These are phyloP conservation scores for Ceratosolen solmsi DNA, from an alignment of 1,140 invertebrate genomes.

Conservation along the genomic window DNA sequence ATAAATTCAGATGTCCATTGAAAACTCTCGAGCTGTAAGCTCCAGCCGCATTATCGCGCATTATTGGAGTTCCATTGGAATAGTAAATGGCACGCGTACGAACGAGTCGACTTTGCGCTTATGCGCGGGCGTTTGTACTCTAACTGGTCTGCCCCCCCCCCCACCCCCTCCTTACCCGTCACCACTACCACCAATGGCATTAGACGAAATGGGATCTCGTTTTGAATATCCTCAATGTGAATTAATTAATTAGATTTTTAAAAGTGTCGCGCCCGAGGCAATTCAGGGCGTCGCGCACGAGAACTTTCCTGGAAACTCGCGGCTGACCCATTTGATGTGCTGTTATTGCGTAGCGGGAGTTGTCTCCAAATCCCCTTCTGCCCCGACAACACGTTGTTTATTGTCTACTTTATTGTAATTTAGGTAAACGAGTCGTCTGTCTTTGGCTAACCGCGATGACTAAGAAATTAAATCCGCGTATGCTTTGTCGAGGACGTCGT, in stretches of 20 bases:
- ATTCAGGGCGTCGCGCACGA: not conserved
- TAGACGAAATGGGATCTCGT: not conserved
- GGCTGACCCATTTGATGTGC: slow-evolving; percentile 34
- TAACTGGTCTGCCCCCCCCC: too few species aligned
- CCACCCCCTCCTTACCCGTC: too few species aligned
- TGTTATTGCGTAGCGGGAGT: not conserved
- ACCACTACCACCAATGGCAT: slow-evolving; percentile 16
- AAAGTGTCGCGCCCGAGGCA: not conserved
- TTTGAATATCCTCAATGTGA: not conserved
- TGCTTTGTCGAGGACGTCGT: not conserved
- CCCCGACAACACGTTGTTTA: not conserved
- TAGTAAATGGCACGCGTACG: not conserved
- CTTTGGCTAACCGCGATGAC: not conserved
- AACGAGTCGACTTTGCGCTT: too few species aligned
- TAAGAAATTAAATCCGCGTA: not conserved
- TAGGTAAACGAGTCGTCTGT: not conserved
- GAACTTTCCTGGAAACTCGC: slow-evolving; percentile 28
- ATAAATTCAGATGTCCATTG: not conserved
- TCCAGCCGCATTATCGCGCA: not conserved
- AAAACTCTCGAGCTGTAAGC: not conserved
- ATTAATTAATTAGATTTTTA: slow-evolving; percentile 21
- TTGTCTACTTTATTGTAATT: slow-evolving; percentile 5
- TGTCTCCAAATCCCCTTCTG: too few species aligned
- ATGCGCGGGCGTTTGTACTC: not conserved
- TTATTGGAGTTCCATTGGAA: not conserved